Evolutionary conservation across 53 echinoderm and acorn worm genomes (phyloP), one percentile per base, ranked within the genome.

Genomic region (Temnopleurus reevesii): DNA sequence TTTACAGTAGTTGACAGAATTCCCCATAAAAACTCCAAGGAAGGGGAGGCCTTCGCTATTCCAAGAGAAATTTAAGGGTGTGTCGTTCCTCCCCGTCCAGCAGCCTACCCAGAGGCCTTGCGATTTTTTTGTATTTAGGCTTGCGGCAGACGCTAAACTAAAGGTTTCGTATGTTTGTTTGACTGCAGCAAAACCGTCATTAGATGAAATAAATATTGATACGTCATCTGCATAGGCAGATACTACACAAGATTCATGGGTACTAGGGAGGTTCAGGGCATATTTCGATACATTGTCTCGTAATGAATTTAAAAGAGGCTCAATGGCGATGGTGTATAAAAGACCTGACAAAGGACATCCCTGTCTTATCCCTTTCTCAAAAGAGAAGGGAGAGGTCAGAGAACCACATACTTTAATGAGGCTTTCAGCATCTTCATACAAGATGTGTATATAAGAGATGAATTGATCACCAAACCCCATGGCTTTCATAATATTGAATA

Each of bases 321-420:
- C 86, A 29, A 86, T 86, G 9, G 86, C 86, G 18, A 86, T 15
- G 26, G 86, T 59, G 24, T 86, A 86, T n/a, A 86, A 24, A 2
- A 86, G 29, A 18, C 86, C 86, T 31, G 86, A 86, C 3, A 86
- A 35, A 28, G 61, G 86, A 18, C 86, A 86, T 38, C 60, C 86
- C 63, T 86, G 84, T 5, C 84, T 25, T 10, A 83, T 83, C 7
- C 84, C 84, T 46, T 55, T 83, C 18, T 83, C 56, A 60, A 86
- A 33, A 8, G 86, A 35, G 53, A 61, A 86, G 38, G 86, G 86
- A 36, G 30, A 17, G 2, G 59, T 41, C 8, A 86, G 63, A 7
- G 63, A 59, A 2, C 45, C 63, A 35, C 63, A 59, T 18, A 60
- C 61, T 44, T 60, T 61, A 4, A 86, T 23, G 8, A 86, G 61